Evolutionary conservation across 2,888 invertebrate species (phyloP).

Genomic region (Zootermopsis nevadensis): DNA sequence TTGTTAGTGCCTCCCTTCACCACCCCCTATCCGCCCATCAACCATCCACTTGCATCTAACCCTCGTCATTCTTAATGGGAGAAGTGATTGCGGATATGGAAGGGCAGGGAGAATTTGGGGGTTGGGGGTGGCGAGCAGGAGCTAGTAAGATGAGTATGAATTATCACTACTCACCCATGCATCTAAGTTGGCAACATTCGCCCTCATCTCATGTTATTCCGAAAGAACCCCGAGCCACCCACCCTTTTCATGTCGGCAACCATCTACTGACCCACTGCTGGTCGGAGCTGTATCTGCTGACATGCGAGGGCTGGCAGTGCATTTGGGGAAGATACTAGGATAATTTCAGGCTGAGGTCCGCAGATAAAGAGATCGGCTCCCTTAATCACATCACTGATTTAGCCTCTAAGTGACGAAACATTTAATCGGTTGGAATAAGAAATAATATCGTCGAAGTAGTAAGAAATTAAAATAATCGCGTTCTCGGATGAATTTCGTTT

Average conservation of each 20-base stretch:
- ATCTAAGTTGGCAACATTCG: not conserved
- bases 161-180: constrained; percentile 44
- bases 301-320: not conserved
- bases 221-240: not conserved
- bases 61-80: constrained; percentile 44
- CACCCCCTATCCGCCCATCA: not conserved
- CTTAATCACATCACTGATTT: not conserved
- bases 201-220: not conserved
- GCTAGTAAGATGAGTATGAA: constrained; percentile 35
- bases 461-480: no score
- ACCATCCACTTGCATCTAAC: constrained; percentile 16
- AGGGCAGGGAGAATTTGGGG: constrained; percentile 28
- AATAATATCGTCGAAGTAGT: no score
- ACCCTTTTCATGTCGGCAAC: constrained; percentile 22
- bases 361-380: not conserved
- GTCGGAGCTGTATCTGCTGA: not conserved
- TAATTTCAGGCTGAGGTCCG: not conserved
- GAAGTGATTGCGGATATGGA: constrained; percentile 48
- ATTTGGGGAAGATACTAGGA: not conserved
- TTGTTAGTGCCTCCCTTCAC: constrained; percentile 41
- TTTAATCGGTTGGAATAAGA: no score
- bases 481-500: no score
- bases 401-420: no score
- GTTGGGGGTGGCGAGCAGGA: not conserved
- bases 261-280: constrained; percentile 19